These are phyloP conservation scores for Crotalus helleri DNA, from an alignment of 2,113 vertebrate genomes.

Conservation along the genomic window DNA sequence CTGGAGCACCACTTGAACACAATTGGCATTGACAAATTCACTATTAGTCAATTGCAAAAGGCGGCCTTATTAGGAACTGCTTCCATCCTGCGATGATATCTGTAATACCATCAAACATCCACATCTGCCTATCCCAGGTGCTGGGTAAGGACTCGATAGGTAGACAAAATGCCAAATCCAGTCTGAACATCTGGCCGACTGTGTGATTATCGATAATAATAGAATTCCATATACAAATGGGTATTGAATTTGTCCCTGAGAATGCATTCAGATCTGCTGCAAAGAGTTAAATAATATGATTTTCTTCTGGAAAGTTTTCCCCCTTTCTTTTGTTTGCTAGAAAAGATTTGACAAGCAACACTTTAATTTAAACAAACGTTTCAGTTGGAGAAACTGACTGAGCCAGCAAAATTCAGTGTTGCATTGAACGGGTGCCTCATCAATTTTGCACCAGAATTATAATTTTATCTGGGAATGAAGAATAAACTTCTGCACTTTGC, in stretches of 20 bases:
- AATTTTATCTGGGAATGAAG: slow-evolving; percentile 23
- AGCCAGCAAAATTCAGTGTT: slow-evolving; percentile 19
- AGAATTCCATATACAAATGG: not conserved
- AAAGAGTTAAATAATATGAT: slow-evolving; percentile 30
- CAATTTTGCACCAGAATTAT: slow-evolving; percentile 4
- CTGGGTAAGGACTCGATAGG: too few species aligned
- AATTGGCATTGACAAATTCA: too few species aligned
- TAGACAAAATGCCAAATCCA: too few species aligned
- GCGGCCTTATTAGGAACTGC: too few species aligned
- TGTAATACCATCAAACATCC: too few species aligned
- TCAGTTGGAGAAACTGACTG: not conserved
- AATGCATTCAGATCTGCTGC: not conserved
- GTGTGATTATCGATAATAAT: not conserved
- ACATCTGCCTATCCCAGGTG: too few species aligned
- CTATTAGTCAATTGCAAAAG: too few species aligned
- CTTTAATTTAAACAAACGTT: slow-evolving; percentile 15
- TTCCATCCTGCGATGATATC: too few species aligned
- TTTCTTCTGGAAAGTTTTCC: not conserved
- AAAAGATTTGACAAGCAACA: slow-evolving; percentile 18
- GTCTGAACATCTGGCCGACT: too few species aligned
- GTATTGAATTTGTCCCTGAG: slow-evolving; percentile 17
- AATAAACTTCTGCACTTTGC: slow-evolving; percentile 1
- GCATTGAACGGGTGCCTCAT: slow-evolving; percentile 16
- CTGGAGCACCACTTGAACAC: too few species aligned
- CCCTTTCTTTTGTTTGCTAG: not conserved